phyloP scores from a whole-genome alignment of 1,140 invertebrate genomes.

The Eurosta solidaginis region DNA sequence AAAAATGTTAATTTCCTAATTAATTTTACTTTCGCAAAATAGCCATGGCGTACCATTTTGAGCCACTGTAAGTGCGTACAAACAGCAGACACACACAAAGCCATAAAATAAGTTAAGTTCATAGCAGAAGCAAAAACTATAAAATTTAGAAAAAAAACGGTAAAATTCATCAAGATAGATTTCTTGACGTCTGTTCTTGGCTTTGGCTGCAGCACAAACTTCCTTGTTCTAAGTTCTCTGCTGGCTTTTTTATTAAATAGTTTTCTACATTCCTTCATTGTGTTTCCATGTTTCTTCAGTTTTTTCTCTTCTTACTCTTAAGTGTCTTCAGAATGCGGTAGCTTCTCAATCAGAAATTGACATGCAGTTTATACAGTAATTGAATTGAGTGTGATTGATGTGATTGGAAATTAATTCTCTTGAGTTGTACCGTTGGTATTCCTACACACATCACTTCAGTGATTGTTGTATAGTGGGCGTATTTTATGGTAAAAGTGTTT shows the following conservation, averaged over 20 bases:
- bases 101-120: slow-evolving; percentile 18
- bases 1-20: too few species aligned
- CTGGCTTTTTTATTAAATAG: neutral
- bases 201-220: neutral
- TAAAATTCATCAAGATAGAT: slow-evolving; percentile 19
- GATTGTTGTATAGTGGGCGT: too few species aligned
- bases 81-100: neutral
- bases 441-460: too few species aligned
- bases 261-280: neutral
- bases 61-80: neutral
- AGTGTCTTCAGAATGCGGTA: neutral
- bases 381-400: slow-evolving; percentile 23
- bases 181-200: neutral
- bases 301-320: neutral
- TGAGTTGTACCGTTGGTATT: too few species aligned
- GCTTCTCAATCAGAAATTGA: neutral
- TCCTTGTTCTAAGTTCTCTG: neutral
- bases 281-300: neutral
- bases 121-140: neutral
- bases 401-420: slow-evolving; percentile 25
- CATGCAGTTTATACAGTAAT: slow-evolving; percentile 5
- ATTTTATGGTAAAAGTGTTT: too few species aligned
- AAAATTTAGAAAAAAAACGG: neutral
- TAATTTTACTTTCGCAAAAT: too few species aligned
- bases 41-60: too few species aligned